phyloP scores from a whole-genome alignment of 2,113 vertebrate species.

The Rhombomys opimus region DNA sequence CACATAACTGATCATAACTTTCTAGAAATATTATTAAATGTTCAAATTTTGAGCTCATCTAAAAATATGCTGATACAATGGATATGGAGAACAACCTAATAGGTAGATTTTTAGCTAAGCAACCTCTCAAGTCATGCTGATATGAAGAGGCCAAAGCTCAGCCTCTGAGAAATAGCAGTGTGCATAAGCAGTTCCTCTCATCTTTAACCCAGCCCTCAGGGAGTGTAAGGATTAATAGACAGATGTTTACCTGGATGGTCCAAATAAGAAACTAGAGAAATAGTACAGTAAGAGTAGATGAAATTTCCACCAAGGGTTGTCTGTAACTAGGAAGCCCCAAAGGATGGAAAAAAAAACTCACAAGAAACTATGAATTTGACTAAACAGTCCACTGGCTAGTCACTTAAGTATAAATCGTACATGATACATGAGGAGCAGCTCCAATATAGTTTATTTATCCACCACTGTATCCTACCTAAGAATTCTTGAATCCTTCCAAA shows the following conservation, averaged over 20 bases:
- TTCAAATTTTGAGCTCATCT: not conserved
- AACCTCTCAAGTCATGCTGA: not conserved
- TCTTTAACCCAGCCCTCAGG: not conserved
- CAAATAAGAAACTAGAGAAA: conserved; percentile 34
- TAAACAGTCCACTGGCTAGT: not conserved
- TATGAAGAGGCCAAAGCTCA: not conserved
- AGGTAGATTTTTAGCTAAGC: not conserved
- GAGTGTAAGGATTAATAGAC: not conserved
- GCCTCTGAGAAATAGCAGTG: not conserved
- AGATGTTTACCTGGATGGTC: not conserved
- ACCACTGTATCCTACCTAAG: not conserved
- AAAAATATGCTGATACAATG: not conserved
- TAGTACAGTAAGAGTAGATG: not conserved
- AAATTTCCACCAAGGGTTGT: not conserved
- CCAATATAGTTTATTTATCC: not conserved
- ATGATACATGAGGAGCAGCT: not conserved
- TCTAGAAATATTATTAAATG: not conserved
- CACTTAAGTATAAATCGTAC: not conserved
- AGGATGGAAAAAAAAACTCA: not conserved
- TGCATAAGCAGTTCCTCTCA: not conserved
- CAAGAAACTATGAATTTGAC: not conserved
- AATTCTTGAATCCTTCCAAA: not conserved
- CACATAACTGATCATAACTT: not conserved
- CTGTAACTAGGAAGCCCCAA: conserved; percentile 1
- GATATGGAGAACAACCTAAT: not conserved